Conservation (phyloP, 2,888 invertebrate species). For the Oeneis ivallda region DNA sequence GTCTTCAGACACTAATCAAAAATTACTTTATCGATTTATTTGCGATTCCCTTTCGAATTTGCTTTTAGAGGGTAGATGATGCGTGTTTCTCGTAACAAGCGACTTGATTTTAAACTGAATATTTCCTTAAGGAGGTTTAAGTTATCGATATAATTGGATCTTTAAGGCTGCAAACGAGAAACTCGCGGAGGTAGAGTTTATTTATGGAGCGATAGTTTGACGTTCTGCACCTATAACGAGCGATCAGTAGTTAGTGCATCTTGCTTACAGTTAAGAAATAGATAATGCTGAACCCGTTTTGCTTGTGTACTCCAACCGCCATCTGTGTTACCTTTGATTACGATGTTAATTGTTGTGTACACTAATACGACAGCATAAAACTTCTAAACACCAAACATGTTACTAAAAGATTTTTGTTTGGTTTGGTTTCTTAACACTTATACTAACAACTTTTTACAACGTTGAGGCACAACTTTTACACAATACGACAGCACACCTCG, state of each 20-base stretch:
- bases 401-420: conserved; percentile 59
- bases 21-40: conserved; percentile 74
- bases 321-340: conserved; percentile 74
- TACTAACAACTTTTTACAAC: conserved; percentile 63
- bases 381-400: conserved; percentile 72
- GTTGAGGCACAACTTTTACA: conserved; percentile 72
- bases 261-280: conserved; percentile 63
- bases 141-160: conserved; percentile 15
- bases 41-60: conserved; percentile 70
- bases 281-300: conserved; percentile 68
- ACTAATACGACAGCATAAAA: conserved; percentile 71
- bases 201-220: conserved; percentile 41
- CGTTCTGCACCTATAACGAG: conserved; percentile 62
- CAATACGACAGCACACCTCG: conserved; percentile 79
- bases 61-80: conserved; percentile 61
- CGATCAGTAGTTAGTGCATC: conserved; percentile 77
- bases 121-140: conserved; percentile 2
- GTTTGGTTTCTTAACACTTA: conserved; percentile 60
- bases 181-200: conserved; percentile 55
- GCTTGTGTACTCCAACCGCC: conserved; percentile 78
- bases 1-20: conserved; percentile 70
- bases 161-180: conserved; percentile 55
- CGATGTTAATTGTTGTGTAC: conserved; percentile 63
- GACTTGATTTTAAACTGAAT: conserved; percentile 22
- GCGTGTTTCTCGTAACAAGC: conserved; percentile 67